Conservation (phyloP, 2,888 invertebrate genomes). For the Hirtodrosophila cameraria region DNA sequence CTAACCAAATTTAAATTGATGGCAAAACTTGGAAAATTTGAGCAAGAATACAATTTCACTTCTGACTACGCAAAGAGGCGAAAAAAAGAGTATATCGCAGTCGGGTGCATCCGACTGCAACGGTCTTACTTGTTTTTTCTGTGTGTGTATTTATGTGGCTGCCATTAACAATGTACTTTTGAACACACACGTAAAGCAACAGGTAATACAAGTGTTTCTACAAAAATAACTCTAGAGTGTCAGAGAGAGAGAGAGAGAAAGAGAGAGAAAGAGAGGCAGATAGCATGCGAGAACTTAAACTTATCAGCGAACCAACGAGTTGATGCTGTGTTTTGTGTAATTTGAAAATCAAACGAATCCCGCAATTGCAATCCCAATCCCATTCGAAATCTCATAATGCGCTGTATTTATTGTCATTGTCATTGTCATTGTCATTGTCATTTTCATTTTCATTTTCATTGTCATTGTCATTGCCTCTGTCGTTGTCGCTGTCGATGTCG, state of each 20-base stretch:
- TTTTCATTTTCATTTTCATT: slow-evolving; percentile 16
- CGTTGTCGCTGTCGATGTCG: slow-evolving; percentile 12
- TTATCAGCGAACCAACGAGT: slow-evolving; percentile 49
- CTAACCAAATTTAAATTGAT: too few relatives aligned
- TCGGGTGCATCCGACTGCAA: too few relatives aligned
- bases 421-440: slow-evolving; percentile 40
- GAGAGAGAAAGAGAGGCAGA: not conserved
- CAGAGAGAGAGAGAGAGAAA: not conserved
- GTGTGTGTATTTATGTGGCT: not conserved
- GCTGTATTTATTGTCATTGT: slow-evolving; percentile 58
- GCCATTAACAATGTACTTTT: not conserved
- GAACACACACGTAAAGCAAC: not conserved
- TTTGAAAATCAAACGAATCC: slow-evolving; percentile 65
- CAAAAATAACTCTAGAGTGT: not conserved
- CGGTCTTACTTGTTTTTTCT: too few relatives aligned
- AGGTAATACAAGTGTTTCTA: not conserved
- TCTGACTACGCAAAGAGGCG: too few relatives aligned
- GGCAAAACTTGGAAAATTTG: too few relatives aligned
- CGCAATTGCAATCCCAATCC: slow-evolving; percentile 31
- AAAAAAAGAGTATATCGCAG: too few relatives aligned
- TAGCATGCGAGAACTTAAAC: too few relatives aligned
- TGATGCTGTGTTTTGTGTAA: slow-evolving; percentile 64
- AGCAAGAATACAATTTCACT: too few relatives aligned
- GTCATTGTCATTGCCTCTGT: slow-evolving; percentile 38
- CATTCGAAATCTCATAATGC: slow-evolving; percentile 64